Base-by-base conservation (phyloP, 2,113 vertebrate species). In the Varanus salvator region DNA sequence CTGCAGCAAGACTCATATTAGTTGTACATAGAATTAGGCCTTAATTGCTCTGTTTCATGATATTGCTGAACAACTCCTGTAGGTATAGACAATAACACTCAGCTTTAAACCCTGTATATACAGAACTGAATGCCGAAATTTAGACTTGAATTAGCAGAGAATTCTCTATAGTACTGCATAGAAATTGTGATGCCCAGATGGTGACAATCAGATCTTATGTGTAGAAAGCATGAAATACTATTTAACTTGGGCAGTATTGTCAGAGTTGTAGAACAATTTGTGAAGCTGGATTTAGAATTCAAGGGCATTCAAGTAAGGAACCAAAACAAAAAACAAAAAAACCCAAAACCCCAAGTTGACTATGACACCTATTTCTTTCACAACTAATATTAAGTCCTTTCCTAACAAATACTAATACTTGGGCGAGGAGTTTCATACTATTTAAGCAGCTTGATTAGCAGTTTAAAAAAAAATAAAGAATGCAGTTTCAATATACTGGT, bases 381-480 rank as follows among this genome's bases (percentile, higher is more conserved):
- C 3, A 91, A 21, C 80, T 87, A 64, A 88, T 9, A 87, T 7
- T 21, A 83, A 81, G 54, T 25, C 34, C 92, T 12, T 84, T 76
- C 38, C 38, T 44, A 44, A 44, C 38, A 44, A 44, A 44, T 44
- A 44, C 38, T 44, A 44, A 44, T 44, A 44, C 38, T 44, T 44
- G 72, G 21, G 21, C 1, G 17, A 86, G n/a, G 71, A 48, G 50
- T 87, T 23, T 87, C 31, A 8, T 38, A 82, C 64, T 91, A 90
- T 75, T 52, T 71, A 86, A 85, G 25, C 71, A 84, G 71, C 21
- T 54, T 76, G 86, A 86, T 52, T 25, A 91, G 38, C n/a, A 25
- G 1, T 87, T 50, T 84, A 0, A 85, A 75, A 85, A 75, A 74
- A 91, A 87, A 60, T 71, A 72, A 2, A 17, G 8, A 27, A 68